Conservation (phyloP, 2,888 invertebrate species). For the Lumbricus terrestris region DNA sequence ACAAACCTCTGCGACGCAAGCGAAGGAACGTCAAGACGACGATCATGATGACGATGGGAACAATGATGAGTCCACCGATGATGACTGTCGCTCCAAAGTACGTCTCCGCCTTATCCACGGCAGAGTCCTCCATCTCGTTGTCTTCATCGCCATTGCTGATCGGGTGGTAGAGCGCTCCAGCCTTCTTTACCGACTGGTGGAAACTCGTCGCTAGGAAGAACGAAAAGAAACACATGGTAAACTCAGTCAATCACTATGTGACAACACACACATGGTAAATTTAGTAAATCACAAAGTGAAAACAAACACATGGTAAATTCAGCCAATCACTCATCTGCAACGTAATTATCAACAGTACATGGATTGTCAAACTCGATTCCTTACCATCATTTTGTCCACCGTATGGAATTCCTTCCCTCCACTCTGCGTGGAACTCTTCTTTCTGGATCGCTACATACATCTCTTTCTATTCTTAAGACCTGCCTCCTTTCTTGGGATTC, state of each 20-base stretch:
- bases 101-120: background rate
- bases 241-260: background rate
- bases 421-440: no score
- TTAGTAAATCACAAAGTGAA: no score
- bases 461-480: no score
- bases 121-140: constrained; percentile 4
- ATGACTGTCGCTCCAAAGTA: constrained; percentile 55
- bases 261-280: no score
- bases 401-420: no score
- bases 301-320: background rate
- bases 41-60: constrained; percentile 57
- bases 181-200: constrained; percentile 29
- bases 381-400: no score
- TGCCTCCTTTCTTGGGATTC: no score
- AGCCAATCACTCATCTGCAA: background rate
- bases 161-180: constrained; percentile 19
- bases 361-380: no score
- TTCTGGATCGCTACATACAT: no score
- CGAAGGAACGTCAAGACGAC: constrained; percentile 54
- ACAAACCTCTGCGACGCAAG: constrained; percentile 54
- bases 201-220: constrained; percentile 7
- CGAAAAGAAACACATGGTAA: background rate
- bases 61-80: constrained; percentile 56
- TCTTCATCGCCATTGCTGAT: constrained; percentile 24
- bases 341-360: background rate